Percentiles rank a stretch among this genome's conserved stretches.
phyloP scores from a whole-genome alignment of 2,888 invertebrate species.

The Lasioglossum malachurum region DNA sequence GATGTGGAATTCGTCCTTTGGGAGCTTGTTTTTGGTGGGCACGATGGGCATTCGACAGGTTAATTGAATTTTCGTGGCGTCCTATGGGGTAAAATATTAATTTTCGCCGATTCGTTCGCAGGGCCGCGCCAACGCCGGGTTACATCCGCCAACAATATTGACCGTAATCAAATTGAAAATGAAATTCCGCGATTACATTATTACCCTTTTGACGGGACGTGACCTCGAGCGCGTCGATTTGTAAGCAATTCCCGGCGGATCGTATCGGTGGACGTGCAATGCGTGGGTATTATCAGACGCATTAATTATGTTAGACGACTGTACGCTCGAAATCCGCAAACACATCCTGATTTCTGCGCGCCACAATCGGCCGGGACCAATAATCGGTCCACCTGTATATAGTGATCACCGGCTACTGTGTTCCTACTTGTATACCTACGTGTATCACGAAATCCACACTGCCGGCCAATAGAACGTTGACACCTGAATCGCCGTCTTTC shows the following conservation, averaged over 20 bases:
- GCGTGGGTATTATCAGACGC: constrained; percentile 51
- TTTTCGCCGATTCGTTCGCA: neutral
- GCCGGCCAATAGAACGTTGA: neutral
- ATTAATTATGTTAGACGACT: constrained; percentile 66
- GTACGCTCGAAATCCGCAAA: constrained; percentile 61
- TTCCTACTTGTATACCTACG: constrained; percentile 29
- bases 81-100: neutral
- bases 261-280: constrained; percentile 38
- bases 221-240: constrained; percentile 23
- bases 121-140: neutral
- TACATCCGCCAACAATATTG: constrained; percentile 6
- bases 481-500: neutral
- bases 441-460: constrained; percentile 20
- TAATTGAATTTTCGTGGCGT: constrained; percentile 5
- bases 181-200: constrained; percentile 9
- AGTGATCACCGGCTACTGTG: constrained; percentile 39
- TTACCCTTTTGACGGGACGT: neutral
- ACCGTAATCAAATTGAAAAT: constrained; percentile 1
- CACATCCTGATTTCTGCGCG: constrained; percentile 64
- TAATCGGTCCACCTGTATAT: constrained; percentile 58
- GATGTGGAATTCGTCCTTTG: neutral
- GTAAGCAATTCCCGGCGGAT: constrained; percentile 32
- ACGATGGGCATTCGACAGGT: neutral
- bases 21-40: neutral
- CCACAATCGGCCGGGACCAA: constrained; percentile 61